Evolutionary conservation across 2,797 vertebrate species (phyloP).

Genomic region (Notolabrus celidotus): DNA sequence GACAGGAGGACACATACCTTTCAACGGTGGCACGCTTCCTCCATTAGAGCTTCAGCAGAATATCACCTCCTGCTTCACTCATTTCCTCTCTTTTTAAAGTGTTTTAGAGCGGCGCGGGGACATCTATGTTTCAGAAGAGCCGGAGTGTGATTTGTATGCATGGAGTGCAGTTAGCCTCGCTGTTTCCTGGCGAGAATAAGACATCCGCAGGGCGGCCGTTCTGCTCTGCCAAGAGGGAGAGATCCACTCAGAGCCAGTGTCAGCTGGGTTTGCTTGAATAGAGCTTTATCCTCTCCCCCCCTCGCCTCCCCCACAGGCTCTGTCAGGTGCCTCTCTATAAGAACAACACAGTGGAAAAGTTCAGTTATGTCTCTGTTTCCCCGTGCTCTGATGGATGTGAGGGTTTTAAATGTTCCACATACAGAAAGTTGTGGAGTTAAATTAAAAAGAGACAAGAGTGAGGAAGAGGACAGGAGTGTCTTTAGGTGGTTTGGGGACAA

Average conservation of each 20-base stretch:
- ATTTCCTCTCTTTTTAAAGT: constrained; percentile 50
- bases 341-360: constrained; percentile 55
- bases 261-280: constrained; percentile 82
- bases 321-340: constrained; percentile 64
- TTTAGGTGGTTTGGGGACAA: no score
- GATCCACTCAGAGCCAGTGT: constrained; percentile 73
- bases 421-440: constrained; percentile 1
- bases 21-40: constrained; percentile 58
- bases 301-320: constrained; percentile 17
- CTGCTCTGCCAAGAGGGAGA: constrained; percentile 76
- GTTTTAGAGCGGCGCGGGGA: constrained; percentile 49
- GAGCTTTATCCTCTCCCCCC: constrained; percentile 69
- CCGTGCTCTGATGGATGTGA: constrained; percentile 25
- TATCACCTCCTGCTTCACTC: constrained; percentile 52
- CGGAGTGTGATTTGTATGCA: constrained; percentile 80
- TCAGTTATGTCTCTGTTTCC: constrained; percentile 54
- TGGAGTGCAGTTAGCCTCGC: constrained; percentile 65
- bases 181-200: constrained; percentile 82
- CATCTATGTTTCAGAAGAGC: constrained; percentile 76
- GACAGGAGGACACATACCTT: constrained; percentile 30
- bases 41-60: constrained; percentile 74
- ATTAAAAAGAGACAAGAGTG: not conserved
- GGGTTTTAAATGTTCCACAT: constrained; percentile 6
- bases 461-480: no score
- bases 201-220: constrained; percentile 78